These are phyloP conservation scores for Plebejus argus DNA, from an alignment of 2,888 invertebrate genomes.

Conservation along the genomic window DNA sequence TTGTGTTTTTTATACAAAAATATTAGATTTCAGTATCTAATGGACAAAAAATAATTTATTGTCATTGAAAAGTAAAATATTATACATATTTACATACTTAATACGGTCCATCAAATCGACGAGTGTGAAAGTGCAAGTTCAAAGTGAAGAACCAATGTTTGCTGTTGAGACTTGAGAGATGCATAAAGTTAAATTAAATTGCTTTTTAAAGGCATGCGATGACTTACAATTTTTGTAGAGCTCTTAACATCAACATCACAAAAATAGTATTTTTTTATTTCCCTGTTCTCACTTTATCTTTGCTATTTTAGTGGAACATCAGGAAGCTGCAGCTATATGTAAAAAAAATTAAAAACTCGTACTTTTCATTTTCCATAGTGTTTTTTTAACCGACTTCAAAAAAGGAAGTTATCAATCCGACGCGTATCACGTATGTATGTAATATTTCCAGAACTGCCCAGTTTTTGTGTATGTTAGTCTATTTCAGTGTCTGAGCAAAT, in stretches of 20 bases:
- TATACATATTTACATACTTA: neutral
- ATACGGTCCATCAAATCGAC: constrained; percentile 1
- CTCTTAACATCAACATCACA: neutral
- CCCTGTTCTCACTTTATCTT: neutral
- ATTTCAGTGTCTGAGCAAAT: no score
- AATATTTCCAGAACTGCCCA: no score
- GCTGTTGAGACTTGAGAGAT: constrained; percentile 1
- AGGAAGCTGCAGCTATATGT: neutral
- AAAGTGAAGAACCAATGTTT: constrained; percentile 9
- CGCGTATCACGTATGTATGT: no score
- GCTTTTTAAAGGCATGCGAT: neutral
- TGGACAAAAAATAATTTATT: neutral
- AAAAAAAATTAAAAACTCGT: no score
- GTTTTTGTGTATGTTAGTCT: no score
- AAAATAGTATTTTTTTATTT: neutral
- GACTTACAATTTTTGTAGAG: neutral
- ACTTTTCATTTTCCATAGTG: no score
- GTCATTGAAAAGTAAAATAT: neutral
- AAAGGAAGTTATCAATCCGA: no score
- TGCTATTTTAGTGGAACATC: neutral
- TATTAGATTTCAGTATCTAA: no score
- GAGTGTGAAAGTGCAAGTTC: neutral
- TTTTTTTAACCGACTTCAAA: no score
- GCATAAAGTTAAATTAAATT: constrained; percentile 6
- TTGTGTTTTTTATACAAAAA: no score